Conservation (phyloP, 2,888 invertebrate genomes). For the Pseudeuparius sepicola region DNA sequence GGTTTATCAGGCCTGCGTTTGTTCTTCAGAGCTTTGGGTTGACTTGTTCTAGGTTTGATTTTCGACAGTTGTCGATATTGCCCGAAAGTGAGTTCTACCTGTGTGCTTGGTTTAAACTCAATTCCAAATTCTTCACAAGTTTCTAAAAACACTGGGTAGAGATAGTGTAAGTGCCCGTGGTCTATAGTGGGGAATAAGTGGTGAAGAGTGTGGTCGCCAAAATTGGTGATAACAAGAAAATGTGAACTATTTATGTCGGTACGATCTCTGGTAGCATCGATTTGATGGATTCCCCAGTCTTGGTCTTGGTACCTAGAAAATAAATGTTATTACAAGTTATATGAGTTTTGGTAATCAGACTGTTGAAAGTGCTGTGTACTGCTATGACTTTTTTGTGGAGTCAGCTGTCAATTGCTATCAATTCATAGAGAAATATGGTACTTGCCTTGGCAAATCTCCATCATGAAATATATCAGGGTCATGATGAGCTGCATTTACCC, state of each 20-base stretch:
- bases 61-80: conserved; percentile 53
- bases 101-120: conserved; percentile 40
- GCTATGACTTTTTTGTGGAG: too few species aligned
- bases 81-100: conserved; percentile 54
- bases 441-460: conserved; percentile 57
- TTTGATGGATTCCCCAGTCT: conserved; percentile 74
- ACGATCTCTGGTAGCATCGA: conserved; percentile 65
- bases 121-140: conserved; percentile 56
- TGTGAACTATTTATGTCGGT: conserved; percentile 54
- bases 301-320: conserved; percentile 31
- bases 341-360: too few species aligned
- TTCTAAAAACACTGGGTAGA: conserved; percentile 52
- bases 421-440: too few species aligned
- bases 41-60: conserved; percentile 35
- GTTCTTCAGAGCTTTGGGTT: conserved; percentile 22
- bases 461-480: conserved; percentile 72
- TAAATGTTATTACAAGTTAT: too few species aligned
- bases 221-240: conserved; percentile 58
- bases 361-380: too few species aligned
- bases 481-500: conserved; percentile 67
- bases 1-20: too few species aligned
- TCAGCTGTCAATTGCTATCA: too few species aligned
- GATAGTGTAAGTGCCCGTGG: conserved; percentile 56
- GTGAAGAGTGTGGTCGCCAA: conserved; percentile 70
- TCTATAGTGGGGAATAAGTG: conserved; percentile 75